Percentiles rank a stretch among this genome's conserved stretches.
These are phyloP conservation scores for Oryzias javanicus DNA, from an alignment of 2,113 vertebrate genomes.

Conservation along the genomic window DNA sequence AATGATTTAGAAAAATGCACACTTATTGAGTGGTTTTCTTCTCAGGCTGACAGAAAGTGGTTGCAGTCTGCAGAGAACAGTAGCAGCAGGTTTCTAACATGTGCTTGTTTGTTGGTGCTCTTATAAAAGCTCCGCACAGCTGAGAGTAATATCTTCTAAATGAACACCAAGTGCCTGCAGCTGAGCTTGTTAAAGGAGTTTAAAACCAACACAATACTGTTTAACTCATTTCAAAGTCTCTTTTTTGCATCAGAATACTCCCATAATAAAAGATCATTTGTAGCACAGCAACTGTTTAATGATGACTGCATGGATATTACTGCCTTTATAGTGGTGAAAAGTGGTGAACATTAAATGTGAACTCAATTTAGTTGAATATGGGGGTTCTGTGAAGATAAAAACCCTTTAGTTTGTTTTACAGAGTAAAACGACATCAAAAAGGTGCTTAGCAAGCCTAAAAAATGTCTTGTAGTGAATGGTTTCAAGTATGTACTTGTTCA, in stretches of 20 bases:
- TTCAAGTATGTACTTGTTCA: no score
- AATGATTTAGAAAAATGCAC: no score
- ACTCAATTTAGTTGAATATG: no score
- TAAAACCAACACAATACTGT: neutral
- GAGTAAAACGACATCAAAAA: no score
- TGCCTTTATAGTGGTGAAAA: no score
- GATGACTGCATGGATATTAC: neutral
- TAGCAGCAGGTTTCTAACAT: neutral
- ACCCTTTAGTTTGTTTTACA: no score
- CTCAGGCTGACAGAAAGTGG: neutral
- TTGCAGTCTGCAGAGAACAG: no score
- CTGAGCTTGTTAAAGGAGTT: conserved; percentile 10
- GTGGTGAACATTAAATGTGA: no score
- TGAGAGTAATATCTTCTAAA: conserved; percentile 23
- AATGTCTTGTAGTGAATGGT: no score
- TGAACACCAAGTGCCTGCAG: conserved; percentile 2
- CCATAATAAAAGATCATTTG: neutral
- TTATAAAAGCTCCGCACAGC: conserved; percentile 27
- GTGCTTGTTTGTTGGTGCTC: neutral
- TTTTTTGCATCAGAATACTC: neutral
- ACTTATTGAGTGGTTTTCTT: no score
- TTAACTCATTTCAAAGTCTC: neutral
- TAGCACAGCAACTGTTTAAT: neutral
- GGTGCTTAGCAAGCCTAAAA: no score
- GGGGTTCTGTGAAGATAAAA: no score